Evolutionary conservation across 1,140 invertebrate species (phyloP).

Genomic region (Rhizoglyphus robini): DNA sequence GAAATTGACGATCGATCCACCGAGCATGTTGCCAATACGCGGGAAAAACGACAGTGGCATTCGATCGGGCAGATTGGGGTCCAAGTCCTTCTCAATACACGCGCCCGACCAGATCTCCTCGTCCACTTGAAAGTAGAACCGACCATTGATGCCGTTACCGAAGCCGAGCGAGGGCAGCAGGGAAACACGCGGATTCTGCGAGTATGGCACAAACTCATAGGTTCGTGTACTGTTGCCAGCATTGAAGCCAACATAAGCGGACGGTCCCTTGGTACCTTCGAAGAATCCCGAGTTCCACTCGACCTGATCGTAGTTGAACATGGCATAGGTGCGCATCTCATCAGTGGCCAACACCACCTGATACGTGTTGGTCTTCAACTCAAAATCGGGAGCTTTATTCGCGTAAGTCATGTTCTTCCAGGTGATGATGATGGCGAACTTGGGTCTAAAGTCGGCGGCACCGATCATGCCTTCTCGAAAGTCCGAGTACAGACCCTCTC

Average conservation of each 20-base stretch:
- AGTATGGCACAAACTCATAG: constrained; percentile 79
- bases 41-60: constrained; percentile 72
- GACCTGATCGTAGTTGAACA: constrained; percentile 81
- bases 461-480: constrained; percentile 79
- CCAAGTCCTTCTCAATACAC: constrained; percentile 43
- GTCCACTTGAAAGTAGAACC: constrained; percentile 86
- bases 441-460: constrained; percentile 68
- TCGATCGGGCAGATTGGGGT: constrained; percentile 28
- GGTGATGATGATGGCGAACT: constrained; percentile 76
- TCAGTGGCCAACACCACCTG: constrained; percentile 83
- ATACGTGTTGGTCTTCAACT: constrained; percentile 71
- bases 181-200: constrained; percentile 64
- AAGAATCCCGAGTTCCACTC: constrained; percentile 70
- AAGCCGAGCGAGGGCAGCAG: constrained; percentile 66
- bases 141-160: constrained; percentile 69
- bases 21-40: constrained; percentile 86
- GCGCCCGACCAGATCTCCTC: constrained; percentile 82
- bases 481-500: constrained; percentile 72
- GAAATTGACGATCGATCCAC: constrained; percentile 83
- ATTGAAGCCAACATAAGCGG: constrained; percentile 86
- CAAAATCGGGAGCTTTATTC: constrained; percentile 52
- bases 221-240: constrained; percentile 80
- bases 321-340: constrained; percentile 80
- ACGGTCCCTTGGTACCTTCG: constrained; percentile 65
- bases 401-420: constrained; percentile 91